phyloP scores from a whole-genome alignment of 1,140 invertebrate genomes.

The Chelonus insularis region DNA sequence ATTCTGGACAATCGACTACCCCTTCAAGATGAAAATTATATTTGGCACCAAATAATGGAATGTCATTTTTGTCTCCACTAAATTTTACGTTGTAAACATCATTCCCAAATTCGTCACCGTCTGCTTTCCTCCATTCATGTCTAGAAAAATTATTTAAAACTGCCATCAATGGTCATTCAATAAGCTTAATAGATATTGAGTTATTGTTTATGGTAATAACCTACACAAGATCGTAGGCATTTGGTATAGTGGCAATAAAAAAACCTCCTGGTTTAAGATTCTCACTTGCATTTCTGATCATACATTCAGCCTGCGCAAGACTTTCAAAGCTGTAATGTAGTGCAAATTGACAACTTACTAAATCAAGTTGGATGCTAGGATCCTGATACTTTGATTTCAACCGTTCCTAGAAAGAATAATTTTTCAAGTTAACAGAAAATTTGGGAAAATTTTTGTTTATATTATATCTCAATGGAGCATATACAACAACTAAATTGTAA shows the following conservation, averaged over 20 bases:
- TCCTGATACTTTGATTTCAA: conserved; percentile 74
- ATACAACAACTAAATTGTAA: too few species aligned
- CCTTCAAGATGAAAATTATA: conserved; percentile 96
- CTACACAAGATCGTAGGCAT: conserved; percentile 89
- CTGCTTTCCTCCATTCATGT: conserved; percentile 63
- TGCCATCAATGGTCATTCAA: background rate
- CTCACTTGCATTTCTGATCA: conserved; percentile 92
- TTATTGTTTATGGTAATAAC: too few species aligned
- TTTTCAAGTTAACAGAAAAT: conserved; percentile 9
- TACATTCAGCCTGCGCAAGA: conserved; percentile 84
- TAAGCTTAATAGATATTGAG: too few species aligned
- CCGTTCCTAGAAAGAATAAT: conserved; percentile 60
- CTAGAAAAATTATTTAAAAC: conserved; percentile 46
- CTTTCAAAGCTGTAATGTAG: conserved; percentile 97
- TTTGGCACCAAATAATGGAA: conserved; percentile 90
- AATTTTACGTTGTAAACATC: conserved; percentile 84
- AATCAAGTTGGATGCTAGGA: conserved; percentile 77
- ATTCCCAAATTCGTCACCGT: conserved; percentile 79
- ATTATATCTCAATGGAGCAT: too few species aligned
- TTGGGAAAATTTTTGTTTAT: too few species aligned
- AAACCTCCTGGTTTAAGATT: conserved; percentile 86
- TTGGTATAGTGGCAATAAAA: conserved; percentile 95
- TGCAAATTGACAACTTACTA: conserved; percentile 97
- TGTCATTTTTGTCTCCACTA: conserved; percentile 69
- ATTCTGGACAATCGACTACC: conserved; percentile 98